phyloP scores from a whole-genome alignment of 2,113 vertebrate species.

The Onychostruthus taczanowskii region DNA sequence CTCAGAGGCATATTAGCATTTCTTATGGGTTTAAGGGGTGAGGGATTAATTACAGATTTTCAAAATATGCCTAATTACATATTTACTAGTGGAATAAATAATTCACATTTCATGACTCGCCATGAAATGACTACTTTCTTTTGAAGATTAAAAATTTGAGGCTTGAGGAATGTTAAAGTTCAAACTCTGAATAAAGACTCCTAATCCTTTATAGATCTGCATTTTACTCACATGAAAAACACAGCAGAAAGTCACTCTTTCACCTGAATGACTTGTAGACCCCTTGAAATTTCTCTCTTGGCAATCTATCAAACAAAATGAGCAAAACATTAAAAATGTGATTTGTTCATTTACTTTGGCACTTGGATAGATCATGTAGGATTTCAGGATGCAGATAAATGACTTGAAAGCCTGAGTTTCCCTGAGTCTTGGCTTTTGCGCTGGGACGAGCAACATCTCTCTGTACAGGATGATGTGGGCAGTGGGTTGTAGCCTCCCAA shows the following conservation, averaged over 20 bases:
- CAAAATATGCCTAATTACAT: constrained; percentile 64
- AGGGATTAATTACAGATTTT: constrained; percentile 68
- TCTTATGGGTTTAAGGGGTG: constrained; percentile 63
- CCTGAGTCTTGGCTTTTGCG: neutral
- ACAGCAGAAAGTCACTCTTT: constrained; percentile 10
- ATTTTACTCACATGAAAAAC: constrained; percentile 42
- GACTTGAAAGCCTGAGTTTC: neutral
- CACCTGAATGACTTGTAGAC: constrained; percentile 12
- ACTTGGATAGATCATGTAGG: neutral
- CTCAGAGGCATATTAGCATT: constrained; percentile 70
- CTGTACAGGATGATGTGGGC: fast-evolving
- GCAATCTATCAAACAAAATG: constrained; percentile 25
- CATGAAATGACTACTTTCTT: constrained; percentile 59
- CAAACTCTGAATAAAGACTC: constrained; percentile 48
- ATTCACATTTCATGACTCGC: constrained; percentile 61
- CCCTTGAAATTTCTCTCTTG: constrained; percentile 40
- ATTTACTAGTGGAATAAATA: constrained; percentile 69
- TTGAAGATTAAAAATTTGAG: constrained; percentile 59
- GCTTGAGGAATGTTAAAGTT: constrained; percentile 60
- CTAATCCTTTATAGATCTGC: constrained; percentile 39
- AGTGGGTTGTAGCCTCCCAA: neutral
- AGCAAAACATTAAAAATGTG: constrained; percentile 2
- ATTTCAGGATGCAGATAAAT: neutral
- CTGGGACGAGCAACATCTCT: neutral
- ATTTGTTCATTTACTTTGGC: constrained; percentile 38